Conservation (phyloP, 2,797 vertebrate genomes). For the Manis pentadactyla region DNA sequence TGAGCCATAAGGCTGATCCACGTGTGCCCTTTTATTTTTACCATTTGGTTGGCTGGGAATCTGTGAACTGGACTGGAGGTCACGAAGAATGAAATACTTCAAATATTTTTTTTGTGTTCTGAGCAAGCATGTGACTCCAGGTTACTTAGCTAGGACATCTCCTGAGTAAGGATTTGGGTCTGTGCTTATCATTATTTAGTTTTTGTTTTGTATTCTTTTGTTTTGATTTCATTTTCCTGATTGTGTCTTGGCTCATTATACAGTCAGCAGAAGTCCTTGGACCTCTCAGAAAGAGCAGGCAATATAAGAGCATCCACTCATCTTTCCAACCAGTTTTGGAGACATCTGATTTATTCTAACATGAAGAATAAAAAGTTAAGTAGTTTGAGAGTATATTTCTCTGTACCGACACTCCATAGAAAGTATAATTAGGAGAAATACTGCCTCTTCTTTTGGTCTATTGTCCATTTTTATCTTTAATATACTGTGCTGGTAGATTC, state of each 20-base stretch:
- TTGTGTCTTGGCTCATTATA: slow-evolving; percentile 47
- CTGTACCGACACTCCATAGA: background rate
- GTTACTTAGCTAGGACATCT: background rate
- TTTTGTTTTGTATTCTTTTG: background rate
- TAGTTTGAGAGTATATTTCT: background rate
- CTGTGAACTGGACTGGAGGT: background rate
- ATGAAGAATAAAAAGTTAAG: background rate
- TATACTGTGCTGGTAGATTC: background rate
- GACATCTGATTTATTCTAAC: slow-evolving; percentile 23
- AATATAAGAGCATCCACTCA: no score
- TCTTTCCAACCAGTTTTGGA: background rate
- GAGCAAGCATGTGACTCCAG: rapidly evolving
- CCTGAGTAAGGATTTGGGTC: no score
- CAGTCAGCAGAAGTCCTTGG: background rate
- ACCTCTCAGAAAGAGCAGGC: background rate
- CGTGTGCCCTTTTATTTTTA: background rate
- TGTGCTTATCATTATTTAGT: background rate
- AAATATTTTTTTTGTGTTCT: background rate
- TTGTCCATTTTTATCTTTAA: background rate
- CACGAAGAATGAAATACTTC: background rate
- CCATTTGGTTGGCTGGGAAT: background rate
- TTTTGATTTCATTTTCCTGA: background rate
- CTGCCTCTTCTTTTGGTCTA: background rate
- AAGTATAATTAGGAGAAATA: background rate
- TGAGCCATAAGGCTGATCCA: rapidly evolving